These are phyloP conservation scores for Linepithema humile DNA, from an alignment of 1,140 invertebrate species.

Conservation along the genomic window DNA sequence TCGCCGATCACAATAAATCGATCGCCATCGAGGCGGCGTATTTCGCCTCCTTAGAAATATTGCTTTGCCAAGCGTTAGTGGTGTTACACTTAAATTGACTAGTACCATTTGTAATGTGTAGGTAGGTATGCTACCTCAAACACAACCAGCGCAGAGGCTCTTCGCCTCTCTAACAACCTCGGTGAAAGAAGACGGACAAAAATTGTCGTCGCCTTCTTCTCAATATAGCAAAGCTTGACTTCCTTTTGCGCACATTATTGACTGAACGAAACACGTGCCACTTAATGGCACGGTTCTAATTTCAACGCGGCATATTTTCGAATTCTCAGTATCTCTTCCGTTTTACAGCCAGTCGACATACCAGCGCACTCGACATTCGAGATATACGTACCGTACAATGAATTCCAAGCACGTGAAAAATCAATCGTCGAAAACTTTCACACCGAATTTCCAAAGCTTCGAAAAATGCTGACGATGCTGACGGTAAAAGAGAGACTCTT, in stretches of 20 bases:
- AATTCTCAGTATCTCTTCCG: constrained; percentile 52
- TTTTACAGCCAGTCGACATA: constrained; percentile 45
- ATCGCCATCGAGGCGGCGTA: constrained; percentile 22
- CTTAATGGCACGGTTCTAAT: constrained; percentile 39
- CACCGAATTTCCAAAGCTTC: not conserved
- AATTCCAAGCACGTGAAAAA: constrained; percentile 29
- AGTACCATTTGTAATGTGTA: constrained; percentile 67
- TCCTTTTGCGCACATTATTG: constrained; percentile 58
- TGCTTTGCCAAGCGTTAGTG: constrained; percentile 76
- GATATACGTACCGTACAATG: constrained; percentile 1
- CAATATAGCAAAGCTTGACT: constrained; percentile 69
- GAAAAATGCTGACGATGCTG: not conserved
- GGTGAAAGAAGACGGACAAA: not conserved
- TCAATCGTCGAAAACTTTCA: constrained; percentile 7
- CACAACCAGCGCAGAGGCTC: constrained; percentile 8
- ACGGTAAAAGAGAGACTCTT: not conserved
- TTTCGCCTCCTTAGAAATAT: constrained; percentile 72
- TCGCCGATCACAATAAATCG: constrained; percentile 48
- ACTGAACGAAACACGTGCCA: constrained; percentile 43
- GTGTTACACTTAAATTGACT: constrained; percentile 79
- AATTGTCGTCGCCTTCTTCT: constrained; percentile 12
- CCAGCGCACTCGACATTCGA: constrained; percentile 67
- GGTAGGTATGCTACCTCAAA: constrained; percentile 17
- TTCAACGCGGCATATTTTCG: constrained; percentile 50
- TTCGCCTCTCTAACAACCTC: constrained; percentile 18